Evolutionary conservation across 2,888 invertebrate genomes (phyloP).

Genomic region (Limnephilus lunatus): DNA sequence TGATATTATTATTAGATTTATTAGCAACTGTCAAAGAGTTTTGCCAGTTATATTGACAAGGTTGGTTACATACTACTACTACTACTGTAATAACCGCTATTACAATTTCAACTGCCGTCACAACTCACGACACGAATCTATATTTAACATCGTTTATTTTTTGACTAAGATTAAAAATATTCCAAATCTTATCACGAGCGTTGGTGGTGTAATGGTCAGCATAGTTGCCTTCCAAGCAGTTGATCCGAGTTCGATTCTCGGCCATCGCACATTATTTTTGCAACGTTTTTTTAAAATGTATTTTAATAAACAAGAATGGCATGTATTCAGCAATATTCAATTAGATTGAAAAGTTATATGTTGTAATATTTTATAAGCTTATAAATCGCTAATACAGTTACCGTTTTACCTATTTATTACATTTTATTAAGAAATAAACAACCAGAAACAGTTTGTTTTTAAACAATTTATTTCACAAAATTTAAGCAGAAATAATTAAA

Average conservation of each 20-base stretch:
- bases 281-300: background rate
- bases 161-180: background rate
- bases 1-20: too few relatives aligned
- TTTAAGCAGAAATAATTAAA: background rate
- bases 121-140: background rate
- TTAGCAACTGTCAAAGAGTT: too few relatives aligned
- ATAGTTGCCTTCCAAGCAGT: constrained; percentile 80
- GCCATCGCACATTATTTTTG: constrained; percentile 73
- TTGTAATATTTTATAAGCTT: too few relatives aligned
- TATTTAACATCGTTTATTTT: background rate
- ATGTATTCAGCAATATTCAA: background rate
- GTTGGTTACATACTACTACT: too few relatives aligned
- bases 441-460: background rate
- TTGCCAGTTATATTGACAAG: too few relatives aligned
- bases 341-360: too few relatives aligned
- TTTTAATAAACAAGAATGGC: background rate
- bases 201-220: constrained; percentile 80
- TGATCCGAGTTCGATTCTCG: constrained; percentile 77
- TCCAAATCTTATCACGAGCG: constrained; percentile 68
- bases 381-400: too few relatives aligned
- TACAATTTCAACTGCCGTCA: background rate
- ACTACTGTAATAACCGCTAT: too few relatives aligned
- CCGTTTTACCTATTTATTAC: too few relatives aligned
- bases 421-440: background rate
- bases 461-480: background rate